A percentile compares a stretch with the other conserved stretches of the same genome.
phyloP scores from a whole-genome alignment of 2,888 invertebrate species.

The Anaspis maculata region DNA sequence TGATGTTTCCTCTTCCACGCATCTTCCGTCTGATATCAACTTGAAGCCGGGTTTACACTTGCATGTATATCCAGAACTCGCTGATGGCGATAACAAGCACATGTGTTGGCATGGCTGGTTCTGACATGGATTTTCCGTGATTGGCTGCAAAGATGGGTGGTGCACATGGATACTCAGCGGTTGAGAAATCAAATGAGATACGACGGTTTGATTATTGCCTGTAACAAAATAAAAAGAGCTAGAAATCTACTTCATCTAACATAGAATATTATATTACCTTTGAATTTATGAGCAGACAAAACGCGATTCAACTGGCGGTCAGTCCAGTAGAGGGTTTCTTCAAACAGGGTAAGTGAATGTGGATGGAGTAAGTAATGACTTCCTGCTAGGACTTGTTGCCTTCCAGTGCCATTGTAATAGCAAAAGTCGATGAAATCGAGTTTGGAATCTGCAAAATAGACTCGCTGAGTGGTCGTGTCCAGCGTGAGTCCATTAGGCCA shows the following conservation, averaged over 20 bases:
- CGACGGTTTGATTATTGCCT: conserved; percentile 87
- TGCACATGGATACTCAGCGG: conserved; percentile 93
- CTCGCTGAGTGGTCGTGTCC: conserved; percentile 84
- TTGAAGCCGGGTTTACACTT: conserved; percentile 86
- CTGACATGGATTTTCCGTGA: conserved; percentile 67
- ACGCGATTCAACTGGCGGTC: conserved; percentile 89
- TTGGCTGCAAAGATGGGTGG: conserved; percentile 89
- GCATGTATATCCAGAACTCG: conserved; percentile 67
- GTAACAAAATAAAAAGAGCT: conserved; percentile 44
- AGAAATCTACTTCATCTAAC: not conserved
- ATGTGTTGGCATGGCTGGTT: conserved; percentile 75
- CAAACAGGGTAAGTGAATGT: conserved; percentile 89
- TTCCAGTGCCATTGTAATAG: conserved; percentile 86
- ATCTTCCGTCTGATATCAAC: conserved; percentile 56
- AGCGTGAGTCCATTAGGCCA: conserved; percentile 98
- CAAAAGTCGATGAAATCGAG: conserved; percentile 97
- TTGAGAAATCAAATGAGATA: conserved; percentile 89
- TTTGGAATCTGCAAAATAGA: conserved; percentile 97
- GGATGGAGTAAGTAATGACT: conserved; percentile 93
- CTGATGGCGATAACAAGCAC: conserved; percentile 79
- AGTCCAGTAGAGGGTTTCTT: conserved; percentile 95
- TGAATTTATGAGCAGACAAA: conserved; percentile 84
- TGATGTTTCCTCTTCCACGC: conserved; percentile 77
- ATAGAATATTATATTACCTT: conserved; percentile 32
- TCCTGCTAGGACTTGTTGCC: conserved; percentile 80